These are phyloP conservation scores for Diabrotica virgifera DNA, from an alignment of 1,140 invertebrate genomes.

Conservation along the genomic window DNA sequence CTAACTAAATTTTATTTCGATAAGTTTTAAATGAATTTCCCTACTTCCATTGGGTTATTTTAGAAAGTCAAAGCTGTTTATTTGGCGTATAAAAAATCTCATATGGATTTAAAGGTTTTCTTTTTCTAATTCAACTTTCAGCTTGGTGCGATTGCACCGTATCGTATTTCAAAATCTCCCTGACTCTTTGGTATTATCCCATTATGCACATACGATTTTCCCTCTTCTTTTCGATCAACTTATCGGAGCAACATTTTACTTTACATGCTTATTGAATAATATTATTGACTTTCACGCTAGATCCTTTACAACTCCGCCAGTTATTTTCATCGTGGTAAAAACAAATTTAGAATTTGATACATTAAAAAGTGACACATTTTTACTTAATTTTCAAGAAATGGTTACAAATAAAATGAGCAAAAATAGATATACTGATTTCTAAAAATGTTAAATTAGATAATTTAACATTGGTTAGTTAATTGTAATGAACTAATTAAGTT, in stretches of 20 bases:
- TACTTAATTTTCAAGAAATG: too few species aligned
- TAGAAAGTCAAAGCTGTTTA: too few species aligned
- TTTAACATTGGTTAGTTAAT: too few species aligned
- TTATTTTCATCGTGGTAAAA: neutral
- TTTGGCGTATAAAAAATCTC: slow-evolving; percentile 5
- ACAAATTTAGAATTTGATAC: too few species aligned
- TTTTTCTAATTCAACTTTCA: slow-evolving; percentile 12
- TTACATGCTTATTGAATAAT: slow-evolving; percentile 8
- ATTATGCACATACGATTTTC: slow-evolving; percentile 15
- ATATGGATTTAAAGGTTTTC: slow-evolving; percentile 5
- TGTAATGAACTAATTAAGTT: too few species aligned
- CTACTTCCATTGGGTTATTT: too few species aligned
- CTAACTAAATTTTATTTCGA: too few species aligned
- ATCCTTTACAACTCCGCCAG: neutral
- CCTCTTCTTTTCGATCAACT: slow-evolving; percentile 14
- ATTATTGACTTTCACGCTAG: slow-evolving; percentile 8
- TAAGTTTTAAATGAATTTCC: too few species aligned
- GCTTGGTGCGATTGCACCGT: slow-evolving; percentile 10
- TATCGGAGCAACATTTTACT: slow-evolving; percentile 14
- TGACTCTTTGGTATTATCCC: slow-evolving; percentile 10
- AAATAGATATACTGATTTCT: too few species aligned
- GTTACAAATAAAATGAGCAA: too few species aligned
- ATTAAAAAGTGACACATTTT: too few species aligned
- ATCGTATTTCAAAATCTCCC: slow-evolving; percentile 11
- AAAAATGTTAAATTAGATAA: too few species aligned